Evolutionary conservation across 1,140 invertebrate genomes (phyloP), one percentile per base, ranked within the genome.

Genomic region (Liolophura sinensis): DNA sequence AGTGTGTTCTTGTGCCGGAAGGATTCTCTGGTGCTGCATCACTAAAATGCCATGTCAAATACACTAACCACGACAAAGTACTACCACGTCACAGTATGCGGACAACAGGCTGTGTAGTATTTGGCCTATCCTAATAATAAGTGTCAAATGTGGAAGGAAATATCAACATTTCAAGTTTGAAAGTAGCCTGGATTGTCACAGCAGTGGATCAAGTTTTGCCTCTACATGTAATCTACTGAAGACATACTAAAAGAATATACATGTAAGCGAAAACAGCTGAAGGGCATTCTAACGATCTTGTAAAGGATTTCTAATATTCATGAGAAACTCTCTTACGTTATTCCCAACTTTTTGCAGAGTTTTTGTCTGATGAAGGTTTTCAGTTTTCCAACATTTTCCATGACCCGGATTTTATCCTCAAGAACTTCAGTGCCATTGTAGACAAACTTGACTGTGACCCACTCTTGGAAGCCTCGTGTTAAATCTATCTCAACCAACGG

Each of bases 401-500:
- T 60, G 55, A 77, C 65, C 40, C 68, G 68, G 7, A 78, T 62
- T 51, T 56, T 73, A 1, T 71, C 64, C n/a, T 65, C 64, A 15
- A 71, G 67, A 52, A 68, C 25, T 48, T 63, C 54, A 24, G 62
- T 59, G 40, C 74, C 75, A 31, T 70, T 67, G 57, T 70, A 72
- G 16, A 72, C 24, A 48, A 79, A 68, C 15, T 62, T 72, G 25
- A 79, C 47, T 22, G 51, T 71, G 1, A 73, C 72, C 66, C 71
- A 72, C 58, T 74, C 72, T 61, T 75, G 67, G 50, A 73, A 78
- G 15, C 72, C 58, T 22, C 54, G 67, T 31, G 74, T 64, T 22
- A 79, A 68, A 60, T 76, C 74, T 51, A 79, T 70, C 27, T 77
- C 73, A 49, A 70, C 64, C 46, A 79, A 25, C 15, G 71, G 69